Percentiles rank a stretch among this genome's conserved stretches.
Conservation (phyloP, 1,140 invertebrate species). For the Eriocheir sinensis region DNA sequence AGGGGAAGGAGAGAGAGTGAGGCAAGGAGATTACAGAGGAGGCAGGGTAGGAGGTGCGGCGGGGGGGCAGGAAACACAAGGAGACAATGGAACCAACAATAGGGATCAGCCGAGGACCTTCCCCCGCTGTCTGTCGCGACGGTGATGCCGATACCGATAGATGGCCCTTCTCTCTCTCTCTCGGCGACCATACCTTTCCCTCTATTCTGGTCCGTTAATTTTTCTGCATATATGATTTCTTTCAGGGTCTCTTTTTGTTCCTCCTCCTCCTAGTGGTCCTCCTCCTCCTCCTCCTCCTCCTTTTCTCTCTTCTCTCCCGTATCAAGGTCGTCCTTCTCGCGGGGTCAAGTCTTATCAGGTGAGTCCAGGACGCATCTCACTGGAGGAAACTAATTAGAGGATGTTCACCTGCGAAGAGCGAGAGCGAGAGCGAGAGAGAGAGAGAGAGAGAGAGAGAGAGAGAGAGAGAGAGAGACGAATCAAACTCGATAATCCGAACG, state of each 20-base stretch:
- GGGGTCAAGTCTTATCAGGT: neutral
- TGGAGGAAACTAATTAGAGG: neutral
- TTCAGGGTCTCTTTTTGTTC: neutral
- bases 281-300: slow-evolving; percentile 8
- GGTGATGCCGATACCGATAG: neutral
- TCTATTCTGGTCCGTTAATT: neutral
- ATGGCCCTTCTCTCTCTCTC: neutral
- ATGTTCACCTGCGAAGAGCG: neutral
- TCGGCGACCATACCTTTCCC: neutral
- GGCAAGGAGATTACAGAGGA: neutral
- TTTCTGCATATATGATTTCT: neutral
- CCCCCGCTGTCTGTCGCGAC: neutral
- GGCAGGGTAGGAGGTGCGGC: neutral
- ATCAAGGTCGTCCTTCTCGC: slow-evolving; percentile 17
- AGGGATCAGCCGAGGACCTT: slow-evolving; percentile 15
- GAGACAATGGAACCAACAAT: neutral
- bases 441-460: neutral
- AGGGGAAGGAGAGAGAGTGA: neutral
- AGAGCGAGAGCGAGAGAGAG: neutral
- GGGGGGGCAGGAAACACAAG: neutral
- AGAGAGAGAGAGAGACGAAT: slow-evolving; percentile 18
- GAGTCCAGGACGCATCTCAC: neutral
- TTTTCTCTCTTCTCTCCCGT: neutral
- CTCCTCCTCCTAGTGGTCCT: neutral
- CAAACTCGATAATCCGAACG: neutral